phyloP scores from a whole-genome alignment of 2,797 vertebrate species.

The Cetoscarus ocellatus region DNA sequence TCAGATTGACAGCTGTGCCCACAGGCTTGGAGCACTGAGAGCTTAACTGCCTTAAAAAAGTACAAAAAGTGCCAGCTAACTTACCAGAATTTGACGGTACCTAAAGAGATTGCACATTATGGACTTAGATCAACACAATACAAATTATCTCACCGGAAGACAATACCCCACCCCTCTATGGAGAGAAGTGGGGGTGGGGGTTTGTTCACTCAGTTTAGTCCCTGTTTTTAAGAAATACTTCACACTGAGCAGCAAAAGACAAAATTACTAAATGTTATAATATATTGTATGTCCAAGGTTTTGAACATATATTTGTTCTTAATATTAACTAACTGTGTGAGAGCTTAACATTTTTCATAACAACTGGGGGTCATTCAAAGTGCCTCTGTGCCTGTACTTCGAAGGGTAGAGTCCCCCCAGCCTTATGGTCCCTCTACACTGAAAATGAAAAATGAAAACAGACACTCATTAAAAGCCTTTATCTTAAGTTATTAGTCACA shows the following conservation, averaged over 20 bases:
- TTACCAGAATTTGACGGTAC: too few relatives aligned
- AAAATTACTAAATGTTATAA: slow-evolving; percentile 10
- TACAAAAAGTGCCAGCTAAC: too few relatives aligned
- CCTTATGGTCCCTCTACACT: slow-evolving; percentile 31
- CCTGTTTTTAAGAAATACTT: slow-evolving; percentile 9
- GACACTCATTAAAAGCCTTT: slow-evolving; percentile 46
- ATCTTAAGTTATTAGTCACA: slow-evolving; percentile 61
- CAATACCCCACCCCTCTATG: too few relatives aligned
- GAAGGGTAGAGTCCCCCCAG: slow-evolving; percentile 9
- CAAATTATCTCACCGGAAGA: too few relatives aligned
- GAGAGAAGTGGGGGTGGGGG: too few relatives aligned
- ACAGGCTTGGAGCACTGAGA: too few relatives aligned
- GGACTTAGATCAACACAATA: too few relatives aligned
- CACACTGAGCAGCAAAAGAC: slow-evolving; percentile 6
- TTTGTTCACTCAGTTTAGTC: too few relatives aligned
- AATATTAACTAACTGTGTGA: slow-evolving; percentile 24
- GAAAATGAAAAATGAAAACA: slow-evolving; percentile 44
- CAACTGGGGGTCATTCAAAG: slow-evolving; percentile 29
- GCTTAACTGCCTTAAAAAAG: too few relatives aligned
- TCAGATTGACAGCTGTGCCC: too few relatives aligned
- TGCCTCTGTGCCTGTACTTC: slow-evolving; percentile 12
- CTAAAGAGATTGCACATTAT: too few relatives aligned
- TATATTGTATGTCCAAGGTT: slow-evolving; percentile 5
- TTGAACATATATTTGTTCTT: neutral
- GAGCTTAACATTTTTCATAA: slow-evolving; percentile 13